Percentiles rank a stretch among this genome's conserved stretches.
These are phyloP conservation scores for Galerucella nymphaeae DNA, from an alignment of 2,888 invertebrate species.

Conservation along the genomic window DNA sequence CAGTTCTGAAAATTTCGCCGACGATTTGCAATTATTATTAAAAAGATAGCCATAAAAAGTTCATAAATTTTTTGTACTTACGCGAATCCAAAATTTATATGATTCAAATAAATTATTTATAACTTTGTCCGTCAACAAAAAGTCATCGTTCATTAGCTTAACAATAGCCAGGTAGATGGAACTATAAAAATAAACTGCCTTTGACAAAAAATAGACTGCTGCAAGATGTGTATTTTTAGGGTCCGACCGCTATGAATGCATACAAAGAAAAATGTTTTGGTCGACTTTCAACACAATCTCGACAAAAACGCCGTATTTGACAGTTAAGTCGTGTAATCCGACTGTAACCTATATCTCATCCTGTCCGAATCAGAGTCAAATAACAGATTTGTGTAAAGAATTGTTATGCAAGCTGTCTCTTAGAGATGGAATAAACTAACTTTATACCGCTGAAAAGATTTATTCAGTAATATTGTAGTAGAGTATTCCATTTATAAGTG, in stretches of 20 bases:
- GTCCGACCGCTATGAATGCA: conserved; percentile 13
- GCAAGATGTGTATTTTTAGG: background rate
- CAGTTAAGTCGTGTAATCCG: conserved; percentile 48
- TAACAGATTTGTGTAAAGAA: conserved; percentile 17
- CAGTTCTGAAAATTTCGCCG: background rate
- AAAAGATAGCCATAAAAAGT: background rate
- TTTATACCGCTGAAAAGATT: background rate
- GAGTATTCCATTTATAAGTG: background rate
- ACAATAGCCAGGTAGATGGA: conserved; percentile 8
- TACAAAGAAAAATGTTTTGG: conserved; percentile 22
- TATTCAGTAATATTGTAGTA: background rate
- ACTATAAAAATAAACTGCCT: background rate
- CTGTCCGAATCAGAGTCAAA: conserved; percentile 37
- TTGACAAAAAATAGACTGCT: conserved; percentile 10
- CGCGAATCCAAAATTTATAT: background rate
- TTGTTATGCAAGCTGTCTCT: background rate
- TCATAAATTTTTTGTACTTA: background rate
- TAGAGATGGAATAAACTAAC: conserved; percentile 13
- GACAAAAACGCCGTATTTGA: conserved; percentile 40
- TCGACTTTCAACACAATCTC: conserved; percentile 31
- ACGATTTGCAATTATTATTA: background rate
- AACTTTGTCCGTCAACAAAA: background rate
- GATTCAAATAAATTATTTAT: background rate
- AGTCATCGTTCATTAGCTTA: conserved; percentile 5
- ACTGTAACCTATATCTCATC: conserved; percentile 42